phyloP scores from a whole-genome alignment of 2,888 invertebrate genomes.

The Drosophila tanythrix region DNA sequence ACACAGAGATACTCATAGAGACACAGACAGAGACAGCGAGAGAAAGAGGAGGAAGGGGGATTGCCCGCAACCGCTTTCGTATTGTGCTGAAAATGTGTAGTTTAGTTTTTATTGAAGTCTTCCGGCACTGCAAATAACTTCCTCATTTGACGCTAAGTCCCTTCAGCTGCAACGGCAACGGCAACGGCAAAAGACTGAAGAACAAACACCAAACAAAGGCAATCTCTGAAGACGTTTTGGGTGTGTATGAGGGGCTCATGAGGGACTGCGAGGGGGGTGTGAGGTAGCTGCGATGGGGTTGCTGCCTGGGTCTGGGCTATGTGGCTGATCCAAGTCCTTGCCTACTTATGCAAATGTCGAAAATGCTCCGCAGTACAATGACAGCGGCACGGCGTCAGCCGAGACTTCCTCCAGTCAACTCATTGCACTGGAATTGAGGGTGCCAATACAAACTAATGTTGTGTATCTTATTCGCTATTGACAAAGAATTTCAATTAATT shows the following conservation, averaged over 20 bases:
- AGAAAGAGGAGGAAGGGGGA: not conserved
- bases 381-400: conserved; percentile 43
- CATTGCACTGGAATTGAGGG: not conserved
- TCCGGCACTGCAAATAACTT: conserved; percentile 58
- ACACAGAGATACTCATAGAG: conserved; percentile 9
- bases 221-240: conserved; percentile 29
- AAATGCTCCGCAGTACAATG: conserved; percentile 70
- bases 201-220: conserved; percentile 52
- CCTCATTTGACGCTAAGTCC: conserved; percentile 61
- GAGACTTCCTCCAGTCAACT: conserved; percentile 10
- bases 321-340: conserved; percentile 35
- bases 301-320: conserved; percentile 16
- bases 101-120: conserved; percentile 60
- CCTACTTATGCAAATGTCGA: conserved; percentile 73
- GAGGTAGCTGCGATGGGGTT: not conserved
- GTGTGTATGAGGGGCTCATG: not conserved
- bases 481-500: not conserved
- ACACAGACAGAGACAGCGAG: conserved; percentile 21
- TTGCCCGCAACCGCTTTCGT: conserved; percentile 23
- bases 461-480: conserved; percentile 2
- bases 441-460: not conserved
- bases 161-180: conserved; percentile 23
- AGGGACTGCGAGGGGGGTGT: not conserved
- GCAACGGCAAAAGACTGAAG: conserved; percentile 28
- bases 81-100: conserved; percentile 58